Base-by-base conservation (phyloP, 2,797 vertebrate species). In the Tenualosa thibaudeaui region DNA sequence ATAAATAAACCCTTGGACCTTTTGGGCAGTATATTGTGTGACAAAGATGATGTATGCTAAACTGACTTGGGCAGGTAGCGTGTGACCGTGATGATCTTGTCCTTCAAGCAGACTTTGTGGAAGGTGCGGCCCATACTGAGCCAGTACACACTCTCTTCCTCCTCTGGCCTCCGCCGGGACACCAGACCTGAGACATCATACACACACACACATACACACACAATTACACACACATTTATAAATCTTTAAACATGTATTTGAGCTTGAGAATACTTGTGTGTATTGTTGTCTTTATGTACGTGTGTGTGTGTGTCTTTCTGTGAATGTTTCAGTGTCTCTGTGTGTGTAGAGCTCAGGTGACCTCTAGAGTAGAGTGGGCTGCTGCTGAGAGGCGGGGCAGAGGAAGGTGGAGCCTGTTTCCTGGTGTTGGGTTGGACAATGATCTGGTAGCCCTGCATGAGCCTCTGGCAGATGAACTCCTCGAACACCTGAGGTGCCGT, bases 391-490 rank as follows among this genome's bases (percentile, higher is more conserved):
- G 98, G 97, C 0, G 97, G 96, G 0, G 96, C 96, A 84, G 94
- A 93, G 0, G 93, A 60, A 0, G 97, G 91, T 58, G 86, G 93
- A 0, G 95, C 31, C 60, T 97, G 37, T 62, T 97, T 99, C 90
- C 95, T 96, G 15, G 93, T 93, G 19, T 96, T 98, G 81, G 96
- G 87, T 56, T 97, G 98, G 89, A 99, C 98, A 26, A 99, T 99
- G 83, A 99, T 98, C 89, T 99, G 98, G 90, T 98, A 99, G 53
- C 98, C 98, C 90, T 99, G 98, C 98, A 99, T 99, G 89, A 99
- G 93, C 2, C 98, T 95, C 93, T 99, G 98, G 88, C 98, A 99
- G 89, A 99, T 97, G 71, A 99, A 99, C 91, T 99, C 98, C 90
- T 99, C 98, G 92, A 99, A 99, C 78, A 99, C 98, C 88, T 98